Evolutionary conservation across 92 coral and sea anemone genomes (phyloP).

Genomic region (Parazoanthus swiftii): DNA sequence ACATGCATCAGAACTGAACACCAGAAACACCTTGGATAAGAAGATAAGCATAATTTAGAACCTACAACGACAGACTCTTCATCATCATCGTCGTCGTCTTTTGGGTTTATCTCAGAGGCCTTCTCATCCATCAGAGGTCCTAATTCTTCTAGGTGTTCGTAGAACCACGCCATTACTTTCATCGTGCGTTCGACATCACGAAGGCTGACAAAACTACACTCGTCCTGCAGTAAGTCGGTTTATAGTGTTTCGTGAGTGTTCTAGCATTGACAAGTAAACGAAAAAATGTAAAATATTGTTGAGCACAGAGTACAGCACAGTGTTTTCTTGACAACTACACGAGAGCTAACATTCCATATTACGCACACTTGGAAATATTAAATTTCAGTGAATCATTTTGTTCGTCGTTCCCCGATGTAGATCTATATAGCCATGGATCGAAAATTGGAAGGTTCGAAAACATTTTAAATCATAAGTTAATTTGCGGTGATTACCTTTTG

Average conservation of each 20-base stretch:
- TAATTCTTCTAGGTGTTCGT: conserved; percentile 58
- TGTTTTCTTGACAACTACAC: too few species aligned
- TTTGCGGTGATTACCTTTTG: conserved; percentile 54
- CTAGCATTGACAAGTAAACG: neutral
- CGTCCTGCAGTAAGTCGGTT: conserved; percentile 56
- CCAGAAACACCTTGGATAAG: neutral
- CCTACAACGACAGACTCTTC: neutral
- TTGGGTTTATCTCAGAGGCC: conserved; percentile 32
- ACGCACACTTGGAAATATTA: too few species aligned
- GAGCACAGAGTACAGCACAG: too few species aligned
- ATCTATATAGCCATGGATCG: too few species aligned
- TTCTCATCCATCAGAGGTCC: conserved; percentile 39
- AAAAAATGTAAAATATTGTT: too few species aligned
- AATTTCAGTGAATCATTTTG: too few species aligned
- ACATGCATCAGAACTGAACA: neutral
- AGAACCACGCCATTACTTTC: conserved; percentile 86
- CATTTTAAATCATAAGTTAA: neutral
- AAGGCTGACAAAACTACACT: conserved; percentile 89
- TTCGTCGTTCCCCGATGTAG: too few species aligned
- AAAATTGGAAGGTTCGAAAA: too few species aligned
- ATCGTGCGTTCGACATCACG: conserved; percentile 91
- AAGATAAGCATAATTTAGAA: neutral
- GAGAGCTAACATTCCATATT: too few species aligned
- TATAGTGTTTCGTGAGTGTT: neutral
- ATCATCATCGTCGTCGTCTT: conserved; percentile 46